Base-by-base conservation (phyloP, 2,888 invertebrate genomes). In the Clivina fossor region DNA sequence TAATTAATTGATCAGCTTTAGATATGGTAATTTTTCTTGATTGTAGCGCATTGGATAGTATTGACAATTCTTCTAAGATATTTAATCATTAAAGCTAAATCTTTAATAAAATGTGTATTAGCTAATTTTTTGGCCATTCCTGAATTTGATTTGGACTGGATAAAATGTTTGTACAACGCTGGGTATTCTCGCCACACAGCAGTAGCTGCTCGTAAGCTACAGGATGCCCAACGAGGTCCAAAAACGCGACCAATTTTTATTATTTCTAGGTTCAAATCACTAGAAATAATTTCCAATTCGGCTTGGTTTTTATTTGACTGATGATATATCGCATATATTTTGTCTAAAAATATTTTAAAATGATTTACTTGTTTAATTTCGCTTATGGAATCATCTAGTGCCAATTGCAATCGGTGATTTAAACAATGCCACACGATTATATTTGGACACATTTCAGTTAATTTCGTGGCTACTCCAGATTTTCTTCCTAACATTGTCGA, bases 321-420 rank as follows among this genome's bases (percentile, higher is more conserved):
- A 33, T 16, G 33, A 37, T 24, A 55, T 26, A 22, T 26, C n/a
- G 2, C 7, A 41, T 51, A 58, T 32, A 59, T 37, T 44, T 55
- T 55, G 40, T 60, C 60, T 28, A 59, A 35, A 38, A 60, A 58
- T 13, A 22, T n/a, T 51, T 60, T 57, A 41, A 57, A 58, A 56
- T 60, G 56, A 55, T 60, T 58, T 26, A 58, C 26, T 57, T 48
- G 37, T n/a, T 48, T 50, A 22, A 58, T 50, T 22, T 57, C 38
- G 30, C 41, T 49, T 28, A 61, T 57, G 4, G 56, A 38, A 59
- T 61, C 57, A 47, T 51, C 49, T 30, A 61, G 16, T 41, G 49
- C 47, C 11, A 61, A 28, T 57, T 61, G 43, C 1, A 57, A 46
- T 5, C 49, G 30, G 37, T 56, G 51, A 49, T 48, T 57, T 15